Base-by-base conservation (phyloP, 1,140 invertebrate species). In the Ylistrum balloti region DNA sequence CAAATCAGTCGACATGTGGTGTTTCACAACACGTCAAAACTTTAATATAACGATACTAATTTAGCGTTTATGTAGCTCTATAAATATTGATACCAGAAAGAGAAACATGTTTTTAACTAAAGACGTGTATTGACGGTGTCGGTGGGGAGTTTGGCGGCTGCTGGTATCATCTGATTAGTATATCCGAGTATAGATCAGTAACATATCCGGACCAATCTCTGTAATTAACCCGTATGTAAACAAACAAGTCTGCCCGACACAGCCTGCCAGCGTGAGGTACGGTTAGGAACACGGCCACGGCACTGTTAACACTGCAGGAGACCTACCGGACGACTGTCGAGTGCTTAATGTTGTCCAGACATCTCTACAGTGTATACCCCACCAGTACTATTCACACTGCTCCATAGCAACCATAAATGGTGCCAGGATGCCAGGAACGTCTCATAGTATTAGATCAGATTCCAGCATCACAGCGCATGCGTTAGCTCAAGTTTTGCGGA, bases 361-460 rank as follows among this genome's bases (percentile, higher is more conserved):
- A 7, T 7, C 35, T 28, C 56, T 74, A 22, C 41, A 28, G n/a
- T 22, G 56, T 74, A n/a, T 74, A 74, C 56, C 56, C 28, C 5
- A 74, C 56, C 28, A 74, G 13, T 74, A 28, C 22, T 74, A 1
- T n/a, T 74, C 56, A 74, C 56, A 11, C 56, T 74, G 5, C n/a
- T n/a, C 56, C 56, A 74, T 74, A 74, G 56, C 56, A 74, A 74
- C 56, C 56, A 28, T 74, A 74, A 74, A 74, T 74, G 56, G 56
- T 74, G 56, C n/a, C 56, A 28, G 56, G 9, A 28, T 74, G 56
- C 56, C 56, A 74, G n/a, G 9, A 28, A 5, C 56, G 28, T 74
- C 56, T 74, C 56, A 74, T 74, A 28, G 56, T 74, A 74, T 74
- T 74, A 74, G 56, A 74, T 74, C 56, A 74, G 56, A 74, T 74